Conservation (phyloP, 2,888 invertebrate species). For the Drosophila kokeensis region DNA sequence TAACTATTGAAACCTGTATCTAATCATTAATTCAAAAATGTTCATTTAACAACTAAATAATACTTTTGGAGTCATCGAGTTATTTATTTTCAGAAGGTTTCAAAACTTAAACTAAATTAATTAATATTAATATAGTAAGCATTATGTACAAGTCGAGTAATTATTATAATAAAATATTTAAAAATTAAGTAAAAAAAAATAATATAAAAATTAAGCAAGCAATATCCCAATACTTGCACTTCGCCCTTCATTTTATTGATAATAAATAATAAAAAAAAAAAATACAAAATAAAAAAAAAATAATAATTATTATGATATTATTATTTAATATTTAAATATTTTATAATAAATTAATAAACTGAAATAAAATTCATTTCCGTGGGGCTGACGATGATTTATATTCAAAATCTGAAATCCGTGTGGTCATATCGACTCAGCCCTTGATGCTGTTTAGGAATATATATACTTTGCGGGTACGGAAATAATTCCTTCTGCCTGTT, state of each 20-base stretch:
- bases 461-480: not conserved
- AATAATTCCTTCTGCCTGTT: not conserved
- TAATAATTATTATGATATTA: no score
- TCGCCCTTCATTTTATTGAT: no score
- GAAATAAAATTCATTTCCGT: no score
- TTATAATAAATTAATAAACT: no score
- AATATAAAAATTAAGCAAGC: no score
- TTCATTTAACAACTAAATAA: not conserved
- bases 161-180: not conserved
- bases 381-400: not conserved
- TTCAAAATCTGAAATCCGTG: not conserved
- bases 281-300: no score
- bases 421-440: not conserved
- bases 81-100: no score
- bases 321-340: no score
- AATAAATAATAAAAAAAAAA: no score
- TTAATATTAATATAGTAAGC: not conserved
- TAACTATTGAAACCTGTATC: rapidly evolving
- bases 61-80: not conserved
- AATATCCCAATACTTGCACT: no score
- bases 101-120: not conserved
- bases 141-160: no score
- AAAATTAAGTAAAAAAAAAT: not conserved
- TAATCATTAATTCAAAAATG: not conserved
- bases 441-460: not conserved